Percentiles rank a stretch among this genome's conserved stretches.
phyloP scores from a whole-genome alignment of 2,113 vertebrate genomes.

The Cyprinodon brontotheroides region DNA sequence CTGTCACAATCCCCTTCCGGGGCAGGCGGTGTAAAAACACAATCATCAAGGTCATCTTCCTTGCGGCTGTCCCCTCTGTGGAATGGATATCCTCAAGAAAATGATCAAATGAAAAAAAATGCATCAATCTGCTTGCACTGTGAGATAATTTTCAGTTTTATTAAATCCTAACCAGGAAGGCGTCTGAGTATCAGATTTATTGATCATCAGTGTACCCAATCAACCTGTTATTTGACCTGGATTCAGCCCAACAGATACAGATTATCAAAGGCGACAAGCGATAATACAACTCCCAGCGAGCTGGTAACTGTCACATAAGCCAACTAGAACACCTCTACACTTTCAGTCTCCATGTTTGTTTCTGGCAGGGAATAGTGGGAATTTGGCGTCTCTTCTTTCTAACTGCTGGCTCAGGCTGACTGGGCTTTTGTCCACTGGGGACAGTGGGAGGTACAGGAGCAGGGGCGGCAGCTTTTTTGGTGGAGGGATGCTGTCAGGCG shows the following conservation, averaged over 20 bases:
- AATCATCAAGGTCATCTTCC: not conserved
- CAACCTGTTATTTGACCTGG: conserved; percentile 14
- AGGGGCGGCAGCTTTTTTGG: conserved; percentile 68
- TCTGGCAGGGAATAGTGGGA: conserved; percentile 54
- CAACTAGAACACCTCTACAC: conserved; percentile 48
- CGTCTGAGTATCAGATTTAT: conserved; percentile 39
- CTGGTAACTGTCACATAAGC: conserved; percentile 32
- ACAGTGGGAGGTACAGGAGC: conserved; percentile 56
- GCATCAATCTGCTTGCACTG: conserved; percentile 47
- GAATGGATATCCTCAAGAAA: conserved; percentile 64
- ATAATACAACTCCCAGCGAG: conserved; percentile 39
- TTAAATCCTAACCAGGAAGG: conserved; percentile 54
- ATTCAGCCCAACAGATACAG: conserved; percentile 26
- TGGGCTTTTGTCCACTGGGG: not conserved
- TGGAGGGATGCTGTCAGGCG: conserved; percentile 46
- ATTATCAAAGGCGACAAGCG: conserved; percentile 34
- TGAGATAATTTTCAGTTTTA: conserved; percentile 50
- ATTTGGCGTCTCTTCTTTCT: conserved; percentile 72
- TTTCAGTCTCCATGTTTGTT: conserved; percentile 23
- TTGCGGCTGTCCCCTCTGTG: conserved; percentile 42
- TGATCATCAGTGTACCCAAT: conserved; percentile 37
- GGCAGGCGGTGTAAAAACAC: conserved; percentile 48
- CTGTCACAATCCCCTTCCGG: conserved; percentile 10
- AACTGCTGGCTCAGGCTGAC: conserved; percentile 59
- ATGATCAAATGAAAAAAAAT: conserved; percentile 60